Conservation (phyloP, 2,797 vertebrate genomes). For the Xyrichtys novacula region DNA sequence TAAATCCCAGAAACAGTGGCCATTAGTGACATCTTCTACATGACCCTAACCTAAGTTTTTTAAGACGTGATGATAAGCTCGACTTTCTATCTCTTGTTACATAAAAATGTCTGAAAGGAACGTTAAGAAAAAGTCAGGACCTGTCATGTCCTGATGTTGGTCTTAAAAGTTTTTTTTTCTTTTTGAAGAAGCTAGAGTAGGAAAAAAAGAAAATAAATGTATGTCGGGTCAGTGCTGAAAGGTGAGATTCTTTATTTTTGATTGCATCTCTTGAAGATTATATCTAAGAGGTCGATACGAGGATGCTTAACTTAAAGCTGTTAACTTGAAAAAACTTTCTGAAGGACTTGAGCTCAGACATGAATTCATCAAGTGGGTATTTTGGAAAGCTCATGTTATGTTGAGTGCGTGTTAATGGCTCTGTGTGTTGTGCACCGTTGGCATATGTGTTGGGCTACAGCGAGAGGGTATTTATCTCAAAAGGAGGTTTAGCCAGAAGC, state of each 20-base stretch:
- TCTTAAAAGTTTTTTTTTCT: no score
- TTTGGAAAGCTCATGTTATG: slow-evolving; percentile 36
- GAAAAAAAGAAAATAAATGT: slow-evolving; percentile 13
- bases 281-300: slow-evolving; percentile 30
- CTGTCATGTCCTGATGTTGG: no score
- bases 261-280: slow-evolving; percentile 30
- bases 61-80: no score
- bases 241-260: slow-evolving; percentile 29
- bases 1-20: no score
- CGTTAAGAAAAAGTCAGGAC: no score
- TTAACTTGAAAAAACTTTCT: slow-evolving; percentile 34
- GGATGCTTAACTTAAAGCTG: slow-evolving; percentile 32
- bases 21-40: no score
- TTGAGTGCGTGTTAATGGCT: slow-evolving; percentile 27
- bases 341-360: slow-evolving; percentile 17
- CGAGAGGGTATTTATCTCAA: slow-evolving; percentile 69
- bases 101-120: no score
- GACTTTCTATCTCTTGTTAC: no score
- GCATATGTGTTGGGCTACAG: slow-evolving; percentile 68
- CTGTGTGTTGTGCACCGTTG: slow-evolving; percentile 49
- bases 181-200: no score
- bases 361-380: slow-evolving; percentile 16
- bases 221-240: slow-evolving; percentile 19
- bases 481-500: slow-evolving; percentile 72
- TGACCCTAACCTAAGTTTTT: no score